These are phyloP conservation scores for Globia sparganii DNA, from an alignment of 2,888 invertebrate species.

Conservation along the genomic window DNA sequence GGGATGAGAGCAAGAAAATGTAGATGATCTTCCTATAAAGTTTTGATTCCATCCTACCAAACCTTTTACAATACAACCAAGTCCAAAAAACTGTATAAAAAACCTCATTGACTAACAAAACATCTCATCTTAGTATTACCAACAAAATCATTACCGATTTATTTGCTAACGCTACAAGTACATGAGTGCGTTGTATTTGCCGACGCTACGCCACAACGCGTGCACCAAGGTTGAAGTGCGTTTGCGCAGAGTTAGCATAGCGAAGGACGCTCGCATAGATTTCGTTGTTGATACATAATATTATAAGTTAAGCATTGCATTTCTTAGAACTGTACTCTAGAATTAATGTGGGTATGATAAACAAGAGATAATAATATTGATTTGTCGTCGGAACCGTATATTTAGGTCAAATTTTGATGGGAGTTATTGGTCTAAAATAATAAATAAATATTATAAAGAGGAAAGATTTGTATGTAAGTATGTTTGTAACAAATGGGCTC, in stretches of 20 bases:
- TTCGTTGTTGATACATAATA: conserved; percentile 58
- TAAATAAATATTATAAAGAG: too few species aligned
- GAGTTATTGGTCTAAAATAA: too few species aligned
- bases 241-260: conserved; percentile 57
- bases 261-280: conserved; percentile 65
- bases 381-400: conserved; percentile 2
- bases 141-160: conserved; percentile 30
- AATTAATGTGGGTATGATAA: conserved; percentile 16
- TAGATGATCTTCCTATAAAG: background rate
- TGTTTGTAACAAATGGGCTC: too few species aligned
- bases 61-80: background rate
- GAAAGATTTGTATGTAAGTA: too few species aligned
- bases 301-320: conserved; percentile 32
- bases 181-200: conserved; percentile 48
- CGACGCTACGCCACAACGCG: conserved; percentile 53
- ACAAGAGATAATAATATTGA: background rate
- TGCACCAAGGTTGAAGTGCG: conserved; percentile 62
- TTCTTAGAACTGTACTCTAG: conserved; percentile 39
- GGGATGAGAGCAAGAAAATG: background rate
- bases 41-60: background rate
- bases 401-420: conserved; percentile 1
- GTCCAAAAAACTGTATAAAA: background rate
- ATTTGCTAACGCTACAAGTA: conserved; percentile 52
- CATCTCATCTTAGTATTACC: background rate
- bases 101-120: conserved; percentile 12